Evolutionary conservation across 2,888 invertebrate species (phyloP).

Genomic region (Lasioglossum marginatum): DNA sequence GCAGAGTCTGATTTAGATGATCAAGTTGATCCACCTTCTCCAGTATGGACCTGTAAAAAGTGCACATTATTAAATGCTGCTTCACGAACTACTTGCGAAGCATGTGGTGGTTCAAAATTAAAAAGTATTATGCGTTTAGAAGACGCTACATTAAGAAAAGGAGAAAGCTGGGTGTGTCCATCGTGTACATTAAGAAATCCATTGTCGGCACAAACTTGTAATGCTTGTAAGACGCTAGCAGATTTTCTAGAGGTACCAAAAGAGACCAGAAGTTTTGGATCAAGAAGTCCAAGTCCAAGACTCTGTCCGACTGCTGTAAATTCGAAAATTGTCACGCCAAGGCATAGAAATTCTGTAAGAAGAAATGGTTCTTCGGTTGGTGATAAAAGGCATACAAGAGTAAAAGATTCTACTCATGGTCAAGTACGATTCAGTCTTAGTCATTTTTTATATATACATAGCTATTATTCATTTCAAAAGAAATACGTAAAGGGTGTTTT

Average conservation of each 20-base stretch:
- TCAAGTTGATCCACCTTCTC: conserved; percentile 85
- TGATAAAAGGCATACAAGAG: conserved; percentile 79
- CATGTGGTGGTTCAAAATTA: conserved; percentile 94
- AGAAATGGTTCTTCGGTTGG: conserved; percentile 77
- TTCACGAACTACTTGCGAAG: conserved; percentile 90
- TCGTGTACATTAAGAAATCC: conserved; percentile 94
- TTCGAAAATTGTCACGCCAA: conserved; percentile 80
- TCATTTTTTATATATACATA: not conserved
- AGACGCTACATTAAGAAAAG: conserved; percentile 89
- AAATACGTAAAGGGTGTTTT: not conserved
- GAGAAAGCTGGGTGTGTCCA: conserved; percentile 89
- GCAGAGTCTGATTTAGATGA: conserved; percentile 87
- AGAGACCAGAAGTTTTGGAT: conserved; percentile 74
- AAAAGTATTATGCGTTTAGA: conserved; percentile 87
- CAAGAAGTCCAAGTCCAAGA: conserved; percentile 81
- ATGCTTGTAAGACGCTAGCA: conserved; percentile 90
- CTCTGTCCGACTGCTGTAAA: conserved; percentile 71
- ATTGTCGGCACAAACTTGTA: conserved; percentile 88
- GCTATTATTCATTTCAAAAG: not conserved
- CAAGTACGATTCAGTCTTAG: conserved; percentile 68
- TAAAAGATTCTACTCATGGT: conserved; percentile 75
- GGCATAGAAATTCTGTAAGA: conserved; percentile 81
- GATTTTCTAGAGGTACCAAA: conserved; percentile 83
- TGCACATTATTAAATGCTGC: conserved; percentile 94
- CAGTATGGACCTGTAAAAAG: conserved; percentile 92